Evolutionary conservation across 2,797 vertebrate species (phyloP).

Genomic region (Pantherophis alleghaniensis): DNA sequence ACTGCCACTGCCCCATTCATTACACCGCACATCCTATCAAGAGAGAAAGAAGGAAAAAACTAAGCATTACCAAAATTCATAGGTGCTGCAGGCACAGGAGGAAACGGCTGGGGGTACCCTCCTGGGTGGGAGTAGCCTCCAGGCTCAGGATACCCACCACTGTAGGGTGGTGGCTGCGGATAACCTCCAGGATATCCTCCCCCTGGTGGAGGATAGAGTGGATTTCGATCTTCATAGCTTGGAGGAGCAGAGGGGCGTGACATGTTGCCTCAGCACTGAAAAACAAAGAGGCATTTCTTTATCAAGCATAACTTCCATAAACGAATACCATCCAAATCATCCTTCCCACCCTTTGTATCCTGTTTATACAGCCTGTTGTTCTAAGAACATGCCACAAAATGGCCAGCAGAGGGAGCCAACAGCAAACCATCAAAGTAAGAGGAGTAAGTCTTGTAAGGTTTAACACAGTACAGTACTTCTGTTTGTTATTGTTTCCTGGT

Average conservation of each 20-base stretch:
- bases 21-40: not conserved
- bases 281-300: conserved; percentile 5
- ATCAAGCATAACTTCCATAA: not conserved
- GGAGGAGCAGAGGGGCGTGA: conserved; percentile 81
- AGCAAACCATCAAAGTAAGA: not conserved
- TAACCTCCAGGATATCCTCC: conserved; percentile 67
- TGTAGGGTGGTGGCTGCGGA: conserved; percentile 58
- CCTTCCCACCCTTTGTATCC: not conserved
- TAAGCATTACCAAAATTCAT: conserved; percentile 70
- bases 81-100: conserved; percentile 68
- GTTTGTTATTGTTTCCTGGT: not conserved
- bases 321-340: not conserved
- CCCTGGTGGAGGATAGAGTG: conserved; percentile 69
- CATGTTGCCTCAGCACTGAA: conserved; percentile 68
- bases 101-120: conserved; percentile 68
- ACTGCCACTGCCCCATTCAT: not conserved
- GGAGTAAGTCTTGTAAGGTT: not conserved
- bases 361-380: no score
- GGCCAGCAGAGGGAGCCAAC: not conserved
- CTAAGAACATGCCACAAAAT: not conserved
- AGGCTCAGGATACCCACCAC: conserved; percentile 64
- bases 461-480: not conserved
- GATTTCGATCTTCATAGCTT: conserved; percentile 81
- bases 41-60: not conserved
- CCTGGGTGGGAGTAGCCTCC: conserved; percentile 65